Percentiles rank a stretch among this genome's conserved stretches.
These are phyloP conservation scores for Chitala chitala DNA, from an alignment of 2,113 vertebrate genomes.

Conservation along the genomic window DNA sequence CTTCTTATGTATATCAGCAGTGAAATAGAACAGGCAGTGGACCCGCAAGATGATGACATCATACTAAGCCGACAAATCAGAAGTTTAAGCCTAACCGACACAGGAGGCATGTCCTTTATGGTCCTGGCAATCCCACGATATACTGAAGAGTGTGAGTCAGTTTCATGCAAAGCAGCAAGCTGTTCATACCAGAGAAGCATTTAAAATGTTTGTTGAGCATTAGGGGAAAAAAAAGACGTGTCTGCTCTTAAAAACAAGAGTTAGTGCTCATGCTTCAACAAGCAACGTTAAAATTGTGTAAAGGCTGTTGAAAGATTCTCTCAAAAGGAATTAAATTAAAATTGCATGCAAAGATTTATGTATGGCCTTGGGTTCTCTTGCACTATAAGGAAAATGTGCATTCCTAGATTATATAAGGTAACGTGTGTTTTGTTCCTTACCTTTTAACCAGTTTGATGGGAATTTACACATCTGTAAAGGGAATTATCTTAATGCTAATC, in stretches of 20 bases:
- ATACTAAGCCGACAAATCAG: too few species aligned
- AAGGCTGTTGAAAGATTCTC: not conserved
- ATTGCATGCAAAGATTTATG: slow-evolving; percentile 29
- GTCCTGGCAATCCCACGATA: not conserved
- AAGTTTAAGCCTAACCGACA: too few species aligned
- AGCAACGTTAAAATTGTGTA: slow-evolving; percentile 36
- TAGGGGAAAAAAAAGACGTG: slow-evolving; percentile 41
- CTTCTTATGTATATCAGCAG: not conserved
- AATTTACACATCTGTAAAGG: not conserved
- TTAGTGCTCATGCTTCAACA: slow-evolving; percentile 56
- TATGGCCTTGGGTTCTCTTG: not conserved
- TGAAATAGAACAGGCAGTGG: too few species aligned
- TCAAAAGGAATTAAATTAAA: not conserved
- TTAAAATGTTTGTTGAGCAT: slow-evolving; percentile 16
- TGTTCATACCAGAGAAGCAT: slow-evolving; percentile 36
- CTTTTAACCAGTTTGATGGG: slow-evolving; percentile 33
- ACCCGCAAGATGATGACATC: too few species aligned
- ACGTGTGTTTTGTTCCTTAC: slow-evolving; percentile 31
- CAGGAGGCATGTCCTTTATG: not conserved
- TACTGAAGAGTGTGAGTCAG: not conserved
- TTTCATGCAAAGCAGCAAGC: slow-evolving; percentile 41
- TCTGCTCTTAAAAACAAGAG: slow-evolving; percentile 48
- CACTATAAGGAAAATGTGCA: not conserved
- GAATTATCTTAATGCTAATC: slow-evolving; percentile 35
- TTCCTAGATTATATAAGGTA: not conserved